Conservation (phyloP, 2,797 vertebrate genomes). For the Loris lydekkerianus region DNA sequence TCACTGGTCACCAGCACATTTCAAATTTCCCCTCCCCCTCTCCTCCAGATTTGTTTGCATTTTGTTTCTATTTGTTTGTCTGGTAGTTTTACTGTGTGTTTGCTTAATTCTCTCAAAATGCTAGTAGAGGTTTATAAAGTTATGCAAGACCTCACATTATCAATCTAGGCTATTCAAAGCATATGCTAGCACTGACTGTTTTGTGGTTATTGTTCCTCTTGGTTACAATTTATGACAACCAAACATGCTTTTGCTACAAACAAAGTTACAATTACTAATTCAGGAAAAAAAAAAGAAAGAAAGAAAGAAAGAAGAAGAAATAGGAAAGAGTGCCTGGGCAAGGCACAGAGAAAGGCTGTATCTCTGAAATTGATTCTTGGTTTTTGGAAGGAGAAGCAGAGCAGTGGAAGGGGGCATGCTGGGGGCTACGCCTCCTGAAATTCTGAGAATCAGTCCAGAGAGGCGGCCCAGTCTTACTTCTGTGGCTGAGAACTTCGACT, state of each 20-base stretch:
- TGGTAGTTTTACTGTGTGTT: slow-evolving; percentile 43
- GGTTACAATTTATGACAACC: slow-evolving; percentile 77
- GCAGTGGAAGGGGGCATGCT: neutral
- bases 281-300: neutral
- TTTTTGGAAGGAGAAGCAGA: slow-evolving; percentile 49
- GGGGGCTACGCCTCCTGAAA: slow-evolving; percentile 28
- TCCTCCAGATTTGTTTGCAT: neutral
- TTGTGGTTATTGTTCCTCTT: slow-evolving; percentile 64
- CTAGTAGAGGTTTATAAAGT: slow-evolving; percentile 57
- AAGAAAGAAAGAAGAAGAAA: neutral
- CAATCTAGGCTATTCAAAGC: slow-evolving; percentile 72
- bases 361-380: slow-evolving; percentile 64
- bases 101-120: slow-evolving; percentile 61
- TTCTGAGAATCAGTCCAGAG: slow-evolving; percentile 60
- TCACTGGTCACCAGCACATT: neutral
- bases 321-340: slow-evolving; percentile 25
- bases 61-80: slow-evolving; percentile 39
- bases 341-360: slow-evolving; percentile 59
- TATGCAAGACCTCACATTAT: slow-evolving; percentile 68
- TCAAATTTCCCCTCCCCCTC: neutral
- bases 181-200: slow-evolving; percentile 62
- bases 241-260: slow-evolving; percentile 75
- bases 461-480: slow-evolving; percentile 59
- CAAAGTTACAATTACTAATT: slow-evolving; percentile 76
- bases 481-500: slow-evolving; percentile 74